Base-by-base conservation (phyloP, 2,797 vertebrate genomes). In the Neosilurus mollespiculum region DNA sequence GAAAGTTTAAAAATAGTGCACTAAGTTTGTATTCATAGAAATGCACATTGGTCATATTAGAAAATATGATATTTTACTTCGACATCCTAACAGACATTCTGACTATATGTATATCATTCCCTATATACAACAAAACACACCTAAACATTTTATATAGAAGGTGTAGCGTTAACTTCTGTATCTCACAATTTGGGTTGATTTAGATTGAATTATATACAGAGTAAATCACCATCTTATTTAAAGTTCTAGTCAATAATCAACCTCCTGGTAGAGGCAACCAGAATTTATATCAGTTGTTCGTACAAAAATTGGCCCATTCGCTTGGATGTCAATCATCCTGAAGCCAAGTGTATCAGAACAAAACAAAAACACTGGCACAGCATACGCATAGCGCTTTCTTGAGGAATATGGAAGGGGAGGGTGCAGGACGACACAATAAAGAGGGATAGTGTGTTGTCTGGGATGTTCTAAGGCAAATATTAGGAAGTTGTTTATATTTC, bases 361-460 rank as follows among this genome's bases (percentile, higher is more conserved):
- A 56, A 75, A 16, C 24, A 16, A 49, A 73, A 14, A 8, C 30
- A 30, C 78, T 71, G 71, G 78, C 67, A 81, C 66, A 76, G 54
- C 71, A 71, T 49, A 82, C 37, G 72, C 67, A 70, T 59, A 70
- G 53, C n/a, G 3, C 56, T 61, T 61, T 59, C 30, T n/a, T 61
- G 30, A 12, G 56, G 30, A 90, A 90, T 85, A 79, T 88, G 78
- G 79, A 86, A 81, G 87, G 84, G 83, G 70, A 91, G 87, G 89
- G 89, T 81, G 81, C 78, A 76, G 37, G 59, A 75, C 59, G 82
- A 81, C 78, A 86, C 65, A 73, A 16, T 7, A 76, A 78, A 86
- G 86, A 88, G 88, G 78, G 86, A 81, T n/a, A 77, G 86, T 73
- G 89, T 89, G 85, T 86, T 73, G 89, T 89, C 85, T 86, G 83